A percentile compares a stretch with the other conserved stretches of the same genome.
Evolutionary conservation across 2,888 invertebrate genomes (phyloP).

Genomic region (Acronicta aceris): DNA sequence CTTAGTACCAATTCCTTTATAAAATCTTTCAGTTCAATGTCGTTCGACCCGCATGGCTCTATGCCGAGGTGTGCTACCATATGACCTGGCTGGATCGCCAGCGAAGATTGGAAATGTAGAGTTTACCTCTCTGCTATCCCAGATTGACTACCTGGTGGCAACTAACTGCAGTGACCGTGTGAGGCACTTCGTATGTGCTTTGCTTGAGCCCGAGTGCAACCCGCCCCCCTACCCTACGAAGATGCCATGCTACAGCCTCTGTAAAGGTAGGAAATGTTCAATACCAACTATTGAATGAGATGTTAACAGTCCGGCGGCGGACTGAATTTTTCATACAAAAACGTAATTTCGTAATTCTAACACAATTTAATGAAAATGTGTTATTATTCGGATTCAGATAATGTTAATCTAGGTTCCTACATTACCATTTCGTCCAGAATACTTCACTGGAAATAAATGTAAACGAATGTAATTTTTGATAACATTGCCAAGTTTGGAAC

Average conservation of each 20-base stretch:
- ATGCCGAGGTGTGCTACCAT: conserved; percentile 91
- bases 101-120: conserved; percentile 76
- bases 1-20: conserved; percentile 9
- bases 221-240: conserved; percentile 89
- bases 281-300: too few relatives aligned
- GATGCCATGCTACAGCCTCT: conserved; percentile 91
- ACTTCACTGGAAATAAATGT: too few relatives aligned
- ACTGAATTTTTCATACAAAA: too few relatives aligned
- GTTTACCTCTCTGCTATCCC: conserved; percentile 81
- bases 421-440: too few relatives aligned
- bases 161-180: conserved; percentile 91
- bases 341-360: too few relatives aligned
- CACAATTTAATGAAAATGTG: too few relatives aligned
- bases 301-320: too few relatives aligned
- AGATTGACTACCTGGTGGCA: conserved; percentile 89
- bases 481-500: too few relatives aligned
- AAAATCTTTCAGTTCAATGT: conserved; percentile 80
- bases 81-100: conserved; percentile 90
- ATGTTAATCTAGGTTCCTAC: too few relatives aligned
- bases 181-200: conserved; percentile 90
- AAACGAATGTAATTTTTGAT: too few relatives aligned
- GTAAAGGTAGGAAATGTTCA: conserved; percentile 86
- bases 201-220: conserved; percentile 91
- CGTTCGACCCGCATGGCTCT: conserved; percentile 85
- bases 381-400: too few relatives aligned